These are phyloP conservation scores for Eupithecia subumbrata DNA, from an alignment of 2,888 invertebrate genomes.

Conservation along the genomic window DNA sequence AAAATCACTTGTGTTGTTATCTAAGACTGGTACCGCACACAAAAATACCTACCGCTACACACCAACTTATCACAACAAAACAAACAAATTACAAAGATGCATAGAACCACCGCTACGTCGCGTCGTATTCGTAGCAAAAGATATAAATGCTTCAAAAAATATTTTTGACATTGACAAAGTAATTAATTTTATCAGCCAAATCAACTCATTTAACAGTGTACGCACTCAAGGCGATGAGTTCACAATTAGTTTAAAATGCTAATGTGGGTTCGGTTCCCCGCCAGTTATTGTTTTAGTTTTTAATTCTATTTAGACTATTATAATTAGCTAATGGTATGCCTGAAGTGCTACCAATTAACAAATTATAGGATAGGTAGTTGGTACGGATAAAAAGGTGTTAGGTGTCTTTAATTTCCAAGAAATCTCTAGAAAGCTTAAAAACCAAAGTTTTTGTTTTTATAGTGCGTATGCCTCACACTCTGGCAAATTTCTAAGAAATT, in stretches of 20 bases:
- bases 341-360: background rate
- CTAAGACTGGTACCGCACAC: no score
- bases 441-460: no score
- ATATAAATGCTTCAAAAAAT: background rate
- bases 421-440: no score
- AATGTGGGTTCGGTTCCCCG: constrained; percentile 38
- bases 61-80: background rate
- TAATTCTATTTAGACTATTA: constrained; percentile 14
- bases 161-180: constrained; percentile 15
- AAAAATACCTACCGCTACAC: no score
- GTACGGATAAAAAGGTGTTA: no score
- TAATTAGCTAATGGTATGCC: constrained; percentile 4
- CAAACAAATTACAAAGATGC: background rate
- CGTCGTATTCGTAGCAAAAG: background rate
- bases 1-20: no score
- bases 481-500: no score
- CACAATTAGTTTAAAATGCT: constrained; percentile 45
- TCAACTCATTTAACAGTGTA: background rate
- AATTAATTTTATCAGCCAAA: constrained; percentile 34
- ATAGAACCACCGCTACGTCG: no score
- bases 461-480: no score
- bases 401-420: no score
- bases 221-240: constrained; percentile 47
- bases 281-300: constrained; percentile 30
- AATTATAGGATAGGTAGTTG: background rate